Conservation (phyloP, 2,888 invertebrate species). For the Hesperia comma region DNA sequence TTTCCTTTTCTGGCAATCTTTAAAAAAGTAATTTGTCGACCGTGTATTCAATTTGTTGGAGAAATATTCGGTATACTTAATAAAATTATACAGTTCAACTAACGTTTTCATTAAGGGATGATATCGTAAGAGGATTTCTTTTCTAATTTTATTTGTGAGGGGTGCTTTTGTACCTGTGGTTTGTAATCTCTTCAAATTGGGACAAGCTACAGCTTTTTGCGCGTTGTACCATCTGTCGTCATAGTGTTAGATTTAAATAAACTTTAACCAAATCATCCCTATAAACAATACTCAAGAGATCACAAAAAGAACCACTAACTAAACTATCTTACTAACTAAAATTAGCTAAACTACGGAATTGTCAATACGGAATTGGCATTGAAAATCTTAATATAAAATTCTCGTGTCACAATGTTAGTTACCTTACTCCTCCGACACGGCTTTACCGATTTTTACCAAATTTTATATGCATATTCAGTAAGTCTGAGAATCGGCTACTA, state of each 20-base stretch:
- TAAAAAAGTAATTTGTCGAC: constrained; percentile 60
- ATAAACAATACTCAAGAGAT: no score
- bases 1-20: constrained; percentile 45
- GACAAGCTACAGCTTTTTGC: constrained; percentile 30
- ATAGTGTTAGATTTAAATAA: constrained; percentile 8
- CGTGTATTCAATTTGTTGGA: constrained; percentile 64
- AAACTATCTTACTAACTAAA: no score
- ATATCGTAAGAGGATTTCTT: constrained; percentile 64
- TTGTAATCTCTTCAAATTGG: constrained; percentile 57
- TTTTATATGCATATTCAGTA: no score
- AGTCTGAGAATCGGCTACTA: no score
- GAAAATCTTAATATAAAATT: no score
- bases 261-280: no score
- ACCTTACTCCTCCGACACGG: no score
- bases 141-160: constrained; percentile 57
- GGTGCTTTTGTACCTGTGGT: constrained; percentile 59
- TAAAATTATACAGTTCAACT: constrained; percentile 79
- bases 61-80: constrained; percentile 67
- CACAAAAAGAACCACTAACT: no score
- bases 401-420: no score
- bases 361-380: no score
- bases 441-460: no score
- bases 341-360: no score
- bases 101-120: constrained; percentile 51
- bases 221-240: constrained; percentile 42